Evolutionary conservation across 2,888 invertebrate species (phyloP).

Genomic region (Morpho deidamia): DNA sequence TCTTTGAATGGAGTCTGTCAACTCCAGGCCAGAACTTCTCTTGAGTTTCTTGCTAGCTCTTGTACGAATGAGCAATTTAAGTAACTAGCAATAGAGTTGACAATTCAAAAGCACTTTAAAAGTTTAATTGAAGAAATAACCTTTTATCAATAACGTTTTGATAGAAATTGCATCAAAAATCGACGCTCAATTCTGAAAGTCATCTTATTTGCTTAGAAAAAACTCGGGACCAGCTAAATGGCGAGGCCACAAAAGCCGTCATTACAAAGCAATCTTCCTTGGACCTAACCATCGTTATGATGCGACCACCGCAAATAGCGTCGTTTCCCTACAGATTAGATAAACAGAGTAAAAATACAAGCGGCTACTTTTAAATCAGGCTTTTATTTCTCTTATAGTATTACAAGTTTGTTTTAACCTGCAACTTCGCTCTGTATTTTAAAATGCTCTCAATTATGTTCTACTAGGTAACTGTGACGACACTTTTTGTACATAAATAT

Average conservation of each 20-base stretch:
- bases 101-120: too few relatives aligned
- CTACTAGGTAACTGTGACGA: too few relatives aligned
- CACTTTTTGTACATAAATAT: too few relatives aligned
- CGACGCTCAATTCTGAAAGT: not conserved
- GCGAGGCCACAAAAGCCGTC: not conserved
- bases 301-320: constrained; percentile 5
- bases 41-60: not conserved
- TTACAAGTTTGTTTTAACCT: too few relatives aligned
- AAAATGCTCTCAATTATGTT: too few relatives aligned
- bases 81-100: not conserved
- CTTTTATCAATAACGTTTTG: not conserved
- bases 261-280: constrained; percentile 13
- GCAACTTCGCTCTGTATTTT: too few relatives aligned
- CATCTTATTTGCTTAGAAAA: not conserved
- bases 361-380: too few relatives aligned
- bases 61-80: not conserved
- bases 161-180: not conserved
- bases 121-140: not conserved
- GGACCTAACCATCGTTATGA: not conserved
- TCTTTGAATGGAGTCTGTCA: too few relatives aligned
- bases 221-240: not conserved
- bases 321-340: constrained; percentile 8
- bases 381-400: too few relatives aligned
- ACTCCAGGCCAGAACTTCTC: not conserved
- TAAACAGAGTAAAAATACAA: constrained; percentile 1